phyloP scores from a whole-genome alignment of 2,888 invertebrate genomes.

The Uropetala carovei region DNA sequence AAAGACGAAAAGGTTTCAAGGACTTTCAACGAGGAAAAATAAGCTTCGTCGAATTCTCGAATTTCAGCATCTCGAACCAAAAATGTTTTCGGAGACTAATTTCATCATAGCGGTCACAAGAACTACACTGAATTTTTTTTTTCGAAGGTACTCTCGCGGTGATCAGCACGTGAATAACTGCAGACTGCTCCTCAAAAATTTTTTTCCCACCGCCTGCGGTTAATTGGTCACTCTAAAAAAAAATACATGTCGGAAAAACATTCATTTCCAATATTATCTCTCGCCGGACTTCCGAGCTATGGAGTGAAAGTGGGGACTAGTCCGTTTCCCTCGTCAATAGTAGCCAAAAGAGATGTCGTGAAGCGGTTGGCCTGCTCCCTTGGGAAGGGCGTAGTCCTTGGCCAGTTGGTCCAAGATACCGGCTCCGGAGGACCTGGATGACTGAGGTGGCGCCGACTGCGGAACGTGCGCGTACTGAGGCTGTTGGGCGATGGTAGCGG shows the following conservation, averaged over 20 bases:
- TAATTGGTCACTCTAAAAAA: background rate
- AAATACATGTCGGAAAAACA: too few relatives aligned
- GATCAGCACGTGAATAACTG: background rate
- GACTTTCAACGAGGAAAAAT: background rate
- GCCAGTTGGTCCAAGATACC: slow-evolving; percentile 87
- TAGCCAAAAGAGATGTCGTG: slow-evolving; percentile 92
- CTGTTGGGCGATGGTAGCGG: slow-evolving; percentile 59
- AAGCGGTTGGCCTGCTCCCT: slow-evolving; percentile 81
- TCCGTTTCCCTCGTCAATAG: slow-evolving; percentile 76
- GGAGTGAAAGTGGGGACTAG: background rate
- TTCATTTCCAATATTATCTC: background rate
- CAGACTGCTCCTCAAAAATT: background rate
- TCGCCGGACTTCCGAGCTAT: background rate
- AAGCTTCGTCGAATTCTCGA: background rate
- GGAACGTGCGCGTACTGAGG: slow-evolving; percentile 69
- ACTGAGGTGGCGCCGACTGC: slow-evolving; percentile 71
- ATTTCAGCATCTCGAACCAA: background rate
- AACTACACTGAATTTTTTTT: background rate
- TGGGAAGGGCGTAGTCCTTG: slow-evolving; percentile 87
- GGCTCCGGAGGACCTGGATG: slow-evolving; percentile 69
- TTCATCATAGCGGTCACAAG: background rate
- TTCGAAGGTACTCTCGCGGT: background rate
- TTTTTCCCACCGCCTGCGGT: background rate
- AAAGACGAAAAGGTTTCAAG: background rate
- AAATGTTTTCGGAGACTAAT: background rate